Evolutionary conservation across 2,113 vertebrate species (phyloP), one percentile per base, ranked within the genome.

Genomic region (Macaca mulatta): DNA sequence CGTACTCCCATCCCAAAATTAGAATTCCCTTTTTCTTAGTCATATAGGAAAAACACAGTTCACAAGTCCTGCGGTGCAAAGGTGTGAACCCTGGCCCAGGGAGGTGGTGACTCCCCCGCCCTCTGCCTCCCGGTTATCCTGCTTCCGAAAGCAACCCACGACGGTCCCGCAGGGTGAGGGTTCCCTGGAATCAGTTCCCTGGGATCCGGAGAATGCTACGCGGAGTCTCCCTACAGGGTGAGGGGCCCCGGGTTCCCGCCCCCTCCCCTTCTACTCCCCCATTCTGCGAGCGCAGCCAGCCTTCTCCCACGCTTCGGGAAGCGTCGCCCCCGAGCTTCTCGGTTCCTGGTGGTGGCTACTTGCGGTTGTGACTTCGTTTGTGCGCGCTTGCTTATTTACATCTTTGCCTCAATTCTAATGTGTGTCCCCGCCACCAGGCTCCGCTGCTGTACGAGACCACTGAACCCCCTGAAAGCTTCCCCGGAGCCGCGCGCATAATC

Each of bases 241-340:
- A 40, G 14, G 55, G 22, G 5, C 23, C 17, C 3, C 0, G 16
- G 27, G 38, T 35, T 55, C 87, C 64, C 0, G 59, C 1, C 52
- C 61, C 13, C 18, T 25, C 3, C 11, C 38, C 18, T 67, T 17
- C 45, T 55, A 1, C 38, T 14, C 1, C 5, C 45, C 11, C 48
- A 3, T 0, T 43, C 40, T 23, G 18, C 61, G 43, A 3, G 14
- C 0, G 3, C 22, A 7, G 4, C n/a, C 32, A 2, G 7, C 7
- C 0, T 17, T 45, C 38, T 52, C 2, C 43, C 18, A 1, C 35
- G 7, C 3, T 45, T 14, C 8, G 10, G 38, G 35, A 18, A 23
- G 38, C 64, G 3, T 38, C 38, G 27, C 30, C 48, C 74, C 7
- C 2, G n/a, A 2, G 67, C 80, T 67, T 43, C 74, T 77, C 20